phyloP scores from a whole-genome alignment of 2,113 vertebrate genomes.

The Felis catus region DNA sequence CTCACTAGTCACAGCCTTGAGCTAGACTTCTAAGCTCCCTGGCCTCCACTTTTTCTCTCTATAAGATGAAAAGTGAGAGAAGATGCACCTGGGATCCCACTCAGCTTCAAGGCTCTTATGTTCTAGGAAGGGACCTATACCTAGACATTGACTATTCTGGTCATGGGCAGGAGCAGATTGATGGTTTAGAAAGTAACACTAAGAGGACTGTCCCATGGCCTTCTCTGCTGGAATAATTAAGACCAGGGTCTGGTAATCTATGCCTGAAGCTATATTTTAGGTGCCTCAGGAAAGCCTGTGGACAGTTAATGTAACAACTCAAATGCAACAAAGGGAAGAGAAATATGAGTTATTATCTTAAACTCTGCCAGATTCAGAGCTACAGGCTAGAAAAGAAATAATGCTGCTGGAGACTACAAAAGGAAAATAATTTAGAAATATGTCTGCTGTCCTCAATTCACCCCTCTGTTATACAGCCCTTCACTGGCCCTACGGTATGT shows the following conservation, averaged over 20 bases:
- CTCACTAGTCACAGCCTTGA: not conserved
- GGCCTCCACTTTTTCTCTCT: not conserved
- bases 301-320: constrained; percentile 36
- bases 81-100: not conserved
- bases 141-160: not conserved
- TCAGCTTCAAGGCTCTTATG: not conserved
- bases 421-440: constrained; percentile 72
- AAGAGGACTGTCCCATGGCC: not conserved
- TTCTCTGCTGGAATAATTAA: not conserved
- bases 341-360: constrained; percentile 59
- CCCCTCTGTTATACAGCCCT: not conserved
- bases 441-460: constrained; percentile 55
- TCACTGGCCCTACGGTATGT: not conserved
- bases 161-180: not conserved
- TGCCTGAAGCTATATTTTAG: constrained; percentile 36
- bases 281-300: not conserved
- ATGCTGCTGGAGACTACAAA: constrained; percentile 56
- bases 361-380: constrained; percentile 52
- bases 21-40: not conserved
- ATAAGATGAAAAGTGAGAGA: not conserved
- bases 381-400: constrained; percentile 40
- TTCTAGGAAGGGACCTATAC: not conserved
- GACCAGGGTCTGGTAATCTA: not conserved
- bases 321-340: constrained; percentile 50
- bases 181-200: not conserved